Evolutionary conservation across 2,113 vertebrate genomes (phyloP).

Genomic region (Pachyramphus minor): DNA sequence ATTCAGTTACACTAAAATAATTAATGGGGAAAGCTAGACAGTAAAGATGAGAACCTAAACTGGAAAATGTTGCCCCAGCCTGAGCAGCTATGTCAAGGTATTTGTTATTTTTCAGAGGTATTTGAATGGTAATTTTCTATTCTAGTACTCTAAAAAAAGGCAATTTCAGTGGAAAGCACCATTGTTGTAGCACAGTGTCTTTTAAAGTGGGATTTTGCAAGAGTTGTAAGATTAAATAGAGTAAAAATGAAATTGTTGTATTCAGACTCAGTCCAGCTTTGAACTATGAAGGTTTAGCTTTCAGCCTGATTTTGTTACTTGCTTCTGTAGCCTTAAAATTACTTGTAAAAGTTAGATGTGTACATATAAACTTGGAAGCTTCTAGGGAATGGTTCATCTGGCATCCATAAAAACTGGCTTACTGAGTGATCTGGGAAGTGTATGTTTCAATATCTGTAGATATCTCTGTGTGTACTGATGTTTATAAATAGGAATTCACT

Average conservation of each 20-base stretch:
- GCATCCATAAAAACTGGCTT: not conserved
- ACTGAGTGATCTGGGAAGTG: not conserved
- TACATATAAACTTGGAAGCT: not conserved
- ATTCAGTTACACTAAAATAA: not conserved
- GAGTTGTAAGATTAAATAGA: not conserved
- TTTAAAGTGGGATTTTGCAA: not conserved
- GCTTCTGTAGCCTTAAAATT: not conserved
- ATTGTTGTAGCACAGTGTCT: not conserved
- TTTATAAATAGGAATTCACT: not conserved
- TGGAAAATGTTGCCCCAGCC: not conserved
- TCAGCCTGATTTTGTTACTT: not conserved
- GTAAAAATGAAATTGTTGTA: not conserved
- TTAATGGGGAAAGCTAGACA: not conserved
- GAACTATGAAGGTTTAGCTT: not conserved
- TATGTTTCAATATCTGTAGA: not conserved
- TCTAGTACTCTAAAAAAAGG: not conserved
- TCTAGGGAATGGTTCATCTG: not conserved
- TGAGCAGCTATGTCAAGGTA: not conserved
- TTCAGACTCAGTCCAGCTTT: not conserved
- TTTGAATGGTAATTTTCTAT: not conserved
- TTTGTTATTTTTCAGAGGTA: not conserved
- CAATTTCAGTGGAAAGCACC: not conserved
- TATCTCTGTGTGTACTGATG: not conserved
- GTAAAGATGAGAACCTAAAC: not conserved
- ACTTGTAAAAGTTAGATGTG: not conserved